Evolutionary conservation across 2,797 vertebrate genomes (phyloP).

Genomic region (Moxostoma hubbsi): DNA sequence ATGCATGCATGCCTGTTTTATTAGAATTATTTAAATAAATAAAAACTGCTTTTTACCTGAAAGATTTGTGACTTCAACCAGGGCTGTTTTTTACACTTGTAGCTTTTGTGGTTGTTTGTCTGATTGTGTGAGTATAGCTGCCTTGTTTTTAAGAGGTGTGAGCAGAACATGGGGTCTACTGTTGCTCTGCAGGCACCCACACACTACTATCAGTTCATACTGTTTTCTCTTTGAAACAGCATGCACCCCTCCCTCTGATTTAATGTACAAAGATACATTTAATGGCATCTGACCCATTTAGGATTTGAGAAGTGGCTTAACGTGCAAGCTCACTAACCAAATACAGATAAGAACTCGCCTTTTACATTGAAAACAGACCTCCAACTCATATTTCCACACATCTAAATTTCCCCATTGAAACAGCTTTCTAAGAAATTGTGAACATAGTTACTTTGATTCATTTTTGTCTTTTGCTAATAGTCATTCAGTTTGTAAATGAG

Average conservation of each 20-base stretch:
- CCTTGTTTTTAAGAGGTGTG: conserved; percentile 43
- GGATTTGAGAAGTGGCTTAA: no score
- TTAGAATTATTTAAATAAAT: no score
- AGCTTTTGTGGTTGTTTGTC: conserved; percentile 9
- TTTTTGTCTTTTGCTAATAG: conserved; percentile 1
- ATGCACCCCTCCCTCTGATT: neutral
- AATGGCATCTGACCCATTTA: neutral
- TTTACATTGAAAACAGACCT: no score
- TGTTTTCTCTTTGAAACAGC: neutral
- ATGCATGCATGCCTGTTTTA: neutral
- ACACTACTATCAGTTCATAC: conserved; percentile 23
- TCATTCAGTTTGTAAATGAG: neutral
- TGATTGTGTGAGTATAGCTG: conserved; percentile 53
- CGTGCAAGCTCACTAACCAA: no score
- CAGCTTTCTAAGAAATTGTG: conserved; percentile 25
- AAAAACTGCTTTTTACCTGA: neutral
- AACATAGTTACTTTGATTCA: conserved; percentile 20
- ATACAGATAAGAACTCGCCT: no score
- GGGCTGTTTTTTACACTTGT: neutral
- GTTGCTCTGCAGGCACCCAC: conserved; percentile 64
- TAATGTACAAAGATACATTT: neutral
- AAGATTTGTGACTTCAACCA: neutral
- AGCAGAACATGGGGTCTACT: conserved; percentile 14
- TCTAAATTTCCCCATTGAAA: neutral
- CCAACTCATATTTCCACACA: neutral